Conservation (phyloP, 2,797 vertebrate species). For the Alcedo atthis region DNA sequence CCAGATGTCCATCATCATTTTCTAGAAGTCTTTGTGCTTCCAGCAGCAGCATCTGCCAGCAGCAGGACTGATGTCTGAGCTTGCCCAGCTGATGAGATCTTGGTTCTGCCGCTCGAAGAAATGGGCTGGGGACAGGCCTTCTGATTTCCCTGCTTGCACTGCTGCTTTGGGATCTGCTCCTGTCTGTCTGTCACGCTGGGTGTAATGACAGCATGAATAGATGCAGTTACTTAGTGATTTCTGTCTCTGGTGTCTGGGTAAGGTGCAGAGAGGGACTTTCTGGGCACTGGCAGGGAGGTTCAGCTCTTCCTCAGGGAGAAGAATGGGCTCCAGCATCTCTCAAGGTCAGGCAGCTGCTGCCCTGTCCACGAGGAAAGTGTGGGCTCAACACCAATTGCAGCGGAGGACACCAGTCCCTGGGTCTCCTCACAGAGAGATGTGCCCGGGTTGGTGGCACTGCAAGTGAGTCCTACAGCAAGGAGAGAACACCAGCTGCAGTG, state of each 20-base stretch:
- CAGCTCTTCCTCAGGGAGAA: not conserved
- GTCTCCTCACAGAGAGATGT: not conserved
- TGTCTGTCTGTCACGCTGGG: not conserved
- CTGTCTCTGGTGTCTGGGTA: rapidly evolving
- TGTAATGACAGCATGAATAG: not conserved
- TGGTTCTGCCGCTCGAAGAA: not conserved
- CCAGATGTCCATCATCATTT: not conserved
- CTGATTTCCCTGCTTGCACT: not conserved
- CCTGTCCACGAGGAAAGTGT: rapidly evolving
- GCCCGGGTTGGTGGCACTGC: not conserved
- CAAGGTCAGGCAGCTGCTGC: not conserved
- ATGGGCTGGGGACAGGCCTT: not conserved
- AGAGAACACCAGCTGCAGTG: not conserved
- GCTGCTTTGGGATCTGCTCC: not conserved
- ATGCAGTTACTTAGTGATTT: not conserved
- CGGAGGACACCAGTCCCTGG: not conserved
- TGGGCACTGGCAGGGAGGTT: not conserved
- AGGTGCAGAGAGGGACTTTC: not conserved
- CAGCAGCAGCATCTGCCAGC: not conserved
- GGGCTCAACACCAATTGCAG: rapidly evolving
- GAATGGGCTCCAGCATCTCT: not conserved
- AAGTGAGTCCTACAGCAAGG: not conserved
- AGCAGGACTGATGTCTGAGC: not conserved
- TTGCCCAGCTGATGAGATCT: not conserved
- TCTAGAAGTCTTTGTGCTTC: not conserved